Evolutionary conservation across 2,797 vertebrate species (phyloP), one percentile per base, ranked within the genome.

Genomic region (Xerus rutilus): DNA sequence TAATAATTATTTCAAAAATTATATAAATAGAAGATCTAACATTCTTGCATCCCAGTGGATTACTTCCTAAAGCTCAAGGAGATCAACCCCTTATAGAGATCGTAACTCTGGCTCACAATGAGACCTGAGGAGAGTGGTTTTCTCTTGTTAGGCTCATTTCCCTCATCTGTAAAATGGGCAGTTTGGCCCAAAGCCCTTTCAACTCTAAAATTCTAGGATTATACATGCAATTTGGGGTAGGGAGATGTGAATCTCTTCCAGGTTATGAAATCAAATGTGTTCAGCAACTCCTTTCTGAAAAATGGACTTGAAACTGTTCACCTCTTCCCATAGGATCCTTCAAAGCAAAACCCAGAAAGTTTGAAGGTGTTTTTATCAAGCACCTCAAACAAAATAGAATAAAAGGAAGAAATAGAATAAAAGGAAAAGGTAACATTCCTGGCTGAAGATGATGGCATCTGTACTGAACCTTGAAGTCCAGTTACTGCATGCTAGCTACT

Each of bases 401-500:
- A 95, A 69, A 95, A 28, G 89, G 39, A 39, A 39, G 39, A 39
- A 39, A 39, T 47, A 0, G 0, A 81, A 47, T 88, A 72, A 96
- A 32, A 77, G 35, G 21, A 5, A 93, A 77, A 28, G 5, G 3
- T 32, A 39, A 7, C 65, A 39, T 59, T 79, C 43, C 12, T 3
- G 95, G 64, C 96, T 96, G 81, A 83, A 95, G 49, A 79, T 64
- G 35, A 74, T 82, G 95, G 81, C 81, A 89, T 98, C 69, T 79
- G 72, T 35, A 88, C 49, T 64, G 86, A 62, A 94, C 43, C 8
- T 73, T 81, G 76, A 94, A 96, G 59, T 70, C 85, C 87, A 69
- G 43, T 89, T 96, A 94, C 97, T 92, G 97, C 93, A 79, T 87
- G 95, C 95, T 95, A 91, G 72, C 65, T 78, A 85, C 91, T 97